Evolutionary conservation across 2,888 invertebrate species (phyloP).

Genomic region (Zygothrica quintamaculata): DNA sequence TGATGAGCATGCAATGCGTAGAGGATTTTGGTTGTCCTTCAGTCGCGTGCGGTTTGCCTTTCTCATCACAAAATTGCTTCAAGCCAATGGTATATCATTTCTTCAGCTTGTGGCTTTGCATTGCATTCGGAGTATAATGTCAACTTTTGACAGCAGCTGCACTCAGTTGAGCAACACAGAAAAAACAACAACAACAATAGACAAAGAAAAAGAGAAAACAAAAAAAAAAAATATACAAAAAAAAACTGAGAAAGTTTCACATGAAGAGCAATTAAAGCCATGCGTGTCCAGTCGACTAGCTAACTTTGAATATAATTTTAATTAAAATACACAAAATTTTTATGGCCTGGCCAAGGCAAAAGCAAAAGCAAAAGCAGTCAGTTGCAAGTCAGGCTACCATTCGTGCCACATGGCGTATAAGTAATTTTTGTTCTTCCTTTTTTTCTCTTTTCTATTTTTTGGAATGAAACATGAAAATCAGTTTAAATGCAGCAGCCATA

Average conservation of each 20-base stretch:
- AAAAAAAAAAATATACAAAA: slow-evolving; percentile 14
- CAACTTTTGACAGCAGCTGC: slow-evolving; percentile 61
- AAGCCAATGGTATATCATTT: slow-evolving; percentile 35
- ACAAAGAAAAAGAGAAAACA: slow-evolving; percentile 29
- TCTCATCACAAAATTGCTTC: slow-evolving; percentile 2
- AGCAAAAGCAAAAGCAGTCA: too few species aligned
- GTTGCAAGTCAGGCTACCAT: slow-evolving; percentile 9
- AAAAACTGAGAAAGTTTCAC: neutral
- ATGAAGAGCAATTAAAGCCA: slow-evolving; percentile 62
- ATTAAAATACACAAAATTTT: slow-evolving; percentile 55
- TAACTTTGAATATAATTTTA: slow-evolving; percentile 60
- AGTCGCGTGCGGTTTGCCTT: slow-evolving; percentile 55
- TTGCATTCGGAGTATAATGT: slow-evolving; percentile 47
- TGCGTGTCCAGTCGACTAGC: slow-evolving; percentile 55
- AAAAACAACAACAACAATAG: too few species aligned
- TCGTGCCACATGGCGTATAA: slow-evolving; percentile 60
- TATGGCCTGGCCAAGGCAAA: slow-evolving; percentile 23
- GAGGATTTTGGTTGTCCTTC: slow-evolving; percentile 53
- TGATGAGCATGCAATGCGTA: slow-evolving; percentile 17
- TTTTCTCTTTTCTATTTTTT: slow-evolving; percentile 1
- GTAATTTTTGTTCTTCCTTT: slow-evolving; percentile 16
- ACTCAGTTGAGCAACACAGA: too few species aligned
- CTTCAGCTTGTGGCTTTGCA: slow-evolving; percentile 51
- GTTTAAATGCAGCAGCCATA: slow-evolving; percentile 14
- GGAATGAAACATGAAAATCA: neutral